A percentile compares a stretch with the other conserved stretches of the same genome.
phyloP scores from a whole-genome alignment of 2,888 invertebrate species.

The Netelia fuscicornis region DNA sequence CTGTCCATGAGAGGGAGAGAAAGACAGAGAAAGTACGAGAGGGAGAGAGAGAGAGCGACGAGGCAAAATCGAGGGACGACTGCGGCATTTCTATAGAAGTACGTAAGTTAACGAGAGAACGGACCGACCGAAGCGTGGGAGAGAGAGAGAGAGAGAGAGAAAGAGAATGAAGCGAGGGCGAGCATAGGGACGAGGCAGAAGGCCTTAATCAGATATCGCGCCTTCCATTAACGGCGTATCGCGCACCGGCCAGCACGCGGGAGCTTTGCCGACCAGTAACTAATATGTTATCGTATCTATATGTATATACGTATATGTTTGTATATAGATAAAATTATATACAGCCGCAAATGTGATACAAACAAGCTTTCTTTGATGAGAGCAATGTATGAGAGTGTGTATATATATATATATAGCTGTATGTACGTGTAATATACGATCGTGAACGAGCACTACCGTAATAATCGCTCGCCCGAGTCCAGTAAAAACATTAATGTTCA shows the following conservation, averaged over 20 bases:
- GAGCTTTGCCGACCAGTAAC: constrained; percentile 4
- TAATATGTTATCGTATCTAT: constrained; percentile 6
- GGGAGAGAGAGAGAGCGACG: neutral
- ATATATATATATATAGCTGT: neutral
- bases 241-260: constrained; percentile 15
- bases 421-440: neutral
- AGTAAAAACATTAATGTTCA: constrained; percentile 39
- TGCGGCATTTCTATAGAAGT: constrained; percentile 68
- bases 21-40: neutral
- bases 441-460: neutral
- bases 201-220: constrained; percentile 65
- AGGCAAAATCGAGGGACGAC: constrained; percentile 5
- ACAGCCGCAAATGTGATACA: neutral
- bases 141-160: constrained; percentile 17
- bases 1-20: constrained; percentile 70
- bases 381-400: constrained; percentile 8
- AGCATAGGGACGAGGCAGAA: constrained; percentile 29
- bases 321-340: neutral
- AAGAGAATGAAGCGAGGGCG: neutral
- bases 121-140: constrained; percentile 52
- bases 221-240: constrained; percentile 60
- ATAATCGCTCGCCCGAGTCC: constrained; percentile 20
- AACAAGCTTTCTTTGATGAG: constrained; percentile 60
- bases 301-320: neutral
- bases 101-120: constrained; percentile 62